Percentiles rank a stretch among this genome's conserved stretches.
These are phyloP conservation scores for Ibidorhyncha struthersii DNA, from an alignment of 2,113 vertebrate genomes.

Conservation along the genomic window DNA sequence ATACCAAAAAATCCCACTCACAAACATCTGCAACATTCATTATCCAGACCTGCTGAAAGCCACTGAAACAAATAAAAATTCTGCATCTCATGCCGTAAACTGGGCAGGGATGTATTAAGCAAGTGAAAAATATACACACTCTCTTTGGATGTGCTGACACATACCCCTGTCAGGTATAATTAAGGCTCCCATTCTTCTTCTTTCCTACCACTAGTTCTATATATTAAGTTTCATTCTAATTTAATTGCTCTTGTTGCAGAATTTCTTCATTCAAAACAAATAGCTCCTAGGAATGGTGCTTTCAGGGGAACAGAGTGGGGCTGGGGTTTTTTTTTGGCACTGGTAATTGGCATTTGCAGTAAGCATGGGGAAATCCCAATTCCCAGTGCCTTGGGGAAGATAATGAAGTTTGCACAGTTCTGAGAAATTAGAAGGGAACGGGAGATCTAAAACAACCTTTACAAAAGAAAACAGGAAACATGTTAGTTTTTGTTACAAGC, in stretches of 20 bases:
- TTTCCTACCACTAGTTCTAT: not conserved
- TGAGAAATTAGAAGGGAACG: not conserved
- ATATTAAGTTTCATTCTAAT: constrained; percentile 12
- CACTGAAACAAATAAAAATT: not conserved
- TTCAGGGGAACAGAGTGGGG: not conserved
- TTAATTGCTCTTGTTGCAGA: not conserved
- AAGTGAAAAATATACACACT: not conserved
- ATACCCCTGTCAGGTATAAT: not conserved
- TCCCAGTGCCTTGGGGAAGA: not conserved
- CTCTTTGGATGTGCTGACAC: not conserved
- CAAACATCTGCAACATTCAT: not conserved
- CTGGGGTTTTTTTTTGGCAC: not conserved
- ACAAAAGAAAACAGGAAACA: not conserved
- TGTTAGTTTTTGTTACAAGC: not conserved
- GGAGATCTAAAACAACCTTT: not conserved
- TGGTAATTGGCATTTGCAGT: not conserved
- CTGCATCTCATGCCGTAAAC: not conserved
- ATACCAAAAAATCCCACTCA: not conserved
- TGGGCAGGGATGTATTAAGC: not conserved
- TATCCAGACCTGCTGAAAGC: not conserved
- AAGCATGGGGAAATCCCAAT: not conserved
- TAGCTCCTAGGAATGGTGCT: not conserved
- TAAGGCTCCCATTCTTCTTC: not conserved
- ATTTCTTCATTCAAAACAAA: constrained; percentile 24
- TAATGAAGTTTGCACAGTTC: not conserved